phyloP scores from a whole-genome alignment of 2,113 vertebrate species.

The Cromileptes altivelis region DNA sequence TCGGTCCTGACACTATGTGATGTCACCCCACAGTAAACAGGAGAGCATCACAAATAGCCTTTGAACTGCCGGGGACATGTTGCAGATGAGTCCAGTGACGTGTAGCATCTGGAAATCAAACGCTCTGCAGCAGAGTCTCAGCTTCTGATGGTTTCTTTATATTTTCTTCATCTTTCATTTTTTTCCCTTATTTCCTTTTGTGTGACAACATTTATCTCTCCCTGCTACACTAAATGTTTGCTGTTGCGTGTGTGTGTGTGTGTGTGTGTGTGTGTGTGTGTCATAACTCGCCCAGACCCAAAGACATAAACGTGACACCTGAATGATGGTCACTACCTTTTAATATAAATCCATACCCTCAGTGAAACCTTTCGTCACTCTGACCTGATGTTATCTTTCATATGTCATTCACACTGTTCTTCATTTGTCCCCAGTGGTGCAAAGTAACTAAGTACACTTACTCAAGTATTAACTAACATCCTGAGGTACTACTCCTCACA shows the following conservation, averaged over 20 bases:
- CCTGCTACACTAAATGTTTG: conserved; percentile 17
- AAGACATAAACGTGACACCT: conserved; percentile 6
- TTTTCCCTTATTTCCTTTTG: background rate
- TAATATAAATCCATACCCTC: background rate
- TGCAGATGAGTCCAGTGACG: background rate
- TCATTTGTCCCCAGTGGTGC: background rate
- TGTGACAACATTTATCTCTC: conserved; percentile 17
- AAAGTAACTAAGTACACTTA: too few relatives aligned
- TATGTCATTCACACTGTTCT: background rate
- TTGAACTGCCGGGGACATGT: background rate
- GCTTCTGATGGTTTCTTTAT: conserved; percentile 3
- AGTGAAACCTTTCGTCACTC: background rate
- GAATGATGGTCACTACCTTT: background rate
- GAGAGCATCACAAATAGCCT: conserved; percentile 3
- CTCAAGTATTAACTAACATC: too few relatives aligned
- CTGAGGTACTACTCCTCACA: too few relatives aligned
- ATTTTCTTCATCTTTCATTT: background rate
- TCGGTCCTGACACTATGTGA: background rate
- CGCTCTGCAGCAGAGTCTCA: background rate
- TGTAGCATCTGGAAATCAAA: conserved; percentile 4
- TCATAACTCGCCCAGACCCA: conserved; percentile 8
- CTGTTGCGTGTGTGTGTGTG: background rate
- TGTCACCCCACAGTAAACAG: conserved; percentile 14
- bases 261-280: too few relatives aligned
- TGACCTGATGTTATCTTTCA: background rate